A percentile compares a stretch with the other conserved stretches of the same genome.
These are phyloP conservation scores for Oreohelix idahoensis DNA, from an alignment of 1,140 invertebrate species.

Conservation along the genomic window DNA sequence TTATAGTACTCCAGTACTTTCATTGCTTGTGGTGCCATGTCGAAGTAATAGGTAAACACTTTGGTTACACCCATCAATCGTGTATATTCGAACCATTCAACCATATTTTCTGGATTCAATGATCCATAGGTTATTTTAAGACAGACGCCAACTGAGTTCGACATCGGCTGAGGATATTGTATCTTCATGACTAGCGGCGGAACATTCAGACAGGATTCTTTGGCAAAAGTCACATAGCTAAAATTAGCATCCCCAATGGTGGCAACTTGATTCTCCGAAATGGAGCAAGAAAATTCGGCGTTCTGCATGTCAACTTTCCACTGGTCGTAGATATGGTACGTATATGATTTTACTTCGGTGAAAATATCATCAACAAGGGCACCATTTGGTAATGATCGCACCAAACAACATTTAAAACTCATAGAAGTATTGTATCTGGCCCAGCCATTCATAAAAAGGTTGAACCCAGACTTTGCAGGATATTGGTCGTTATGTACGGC, in stretches of 20 bases:
- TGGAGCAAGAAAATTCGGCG: slow-evolving; percentile 35
- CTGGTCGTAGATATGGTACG: slow-evolving; percentile 20
- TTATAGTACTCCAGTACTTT: slow-evolving; percentile 20
- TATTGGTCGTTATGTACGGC: slow-evolving; percentile 11
- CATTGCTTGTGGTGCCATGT: neutral
- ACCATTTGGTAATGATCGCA: neutral
- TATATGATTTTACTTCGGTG: neutral
- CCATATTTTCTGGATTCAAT: neutral
- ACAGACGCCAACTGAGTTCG: slow-evolving; percentile 10
- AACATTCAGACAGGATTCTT: slow-evolving; percentile 8
- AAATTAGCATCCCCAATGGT: slow-evolving; percentile 19
- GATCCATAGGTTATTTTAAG: slow-evolving; percentile 28
- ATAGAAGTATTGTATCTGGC: neutral
- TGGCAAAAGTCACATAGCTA: slow-evolving; percentile 18
- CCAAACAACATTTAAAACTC: slow-evolving; percentile 26
- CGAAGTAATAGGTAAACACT: slow-evolving; percentile 26
- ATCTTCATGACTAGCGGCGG: neutral
- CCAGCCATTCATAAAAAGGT: slow-evolving; percentile 37
- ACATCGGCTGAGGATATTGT: neutral
- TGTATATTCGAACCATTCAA: slow-evolving; percentile 36
- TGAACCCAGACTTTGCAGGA: slow-evolving; percentile 25
- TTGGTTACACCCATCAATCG: slow-evolving; percentile 24
- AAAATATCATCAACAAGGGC: neutral
- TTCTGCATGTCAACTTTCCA: slow-evolving; percentile 35
- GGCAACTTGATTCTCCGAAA: slow-evolving; percentile 15